A percentile compares a stretch with the other conserved stretches of the same genome.
Evolutionary conservation across 2,888 invertebrate species (phyloP).

Genomic region (Nemapogon koenigi): DNA sequence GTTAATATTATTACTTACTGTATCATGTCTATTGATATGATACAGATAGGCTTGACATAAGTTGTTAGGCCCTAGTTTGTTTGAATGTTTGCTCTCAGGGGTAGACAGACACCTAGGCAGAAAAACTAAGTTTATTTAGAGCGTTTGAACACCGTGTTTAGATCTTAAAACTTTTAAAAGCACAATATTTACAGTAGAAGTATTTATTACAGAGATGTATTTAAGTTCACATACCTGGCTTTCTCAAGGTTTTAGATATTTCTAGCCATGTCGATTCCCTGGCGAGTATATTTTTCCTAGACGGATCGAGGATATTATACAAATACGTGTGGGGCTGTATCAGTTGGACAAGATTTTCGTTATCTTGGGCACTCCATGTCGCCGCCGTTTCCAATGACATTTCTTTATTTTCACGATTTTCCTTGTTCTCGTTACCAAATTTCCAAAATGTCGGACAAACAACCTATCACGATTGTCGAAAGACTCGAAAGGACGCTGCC

Average conservation of each 20-base stretch:
- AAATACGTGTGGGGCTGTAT: slow-evolving; percentile 45
- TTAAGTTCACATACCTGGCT: too few relatives aligned
- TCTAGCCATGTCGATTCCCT: slow-evolving; percentile 48
- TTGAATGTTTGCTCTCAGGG: too few relatives aligned
- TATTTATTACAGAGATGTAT: too few relatives aligned
- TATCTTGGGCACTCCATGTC: slow-evolving; percentile 47
- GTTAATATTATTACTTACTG: too few relatives aligned
- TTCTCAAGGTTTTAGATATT: slow-evolving; percentile 41
- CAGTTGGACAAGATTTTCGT: slow-evolving; percentile 43
- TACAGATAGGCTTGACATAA: too few relatives aligned
- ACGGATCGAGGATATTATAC: slow-evolving; percentile 42
- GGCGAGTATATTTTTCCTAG: slow-evolving; percentile 47
- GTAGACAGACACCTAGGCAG: too few relatives aligned
- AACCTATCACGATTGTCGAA: slow-evolving; percentile 50
- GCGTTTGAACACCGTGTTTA: too few relatives aligned
- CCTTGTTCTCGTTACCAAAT: not conserved
- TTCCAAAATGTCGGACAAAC: slow-evolving; percentile 36
- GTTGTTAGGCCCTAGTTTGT: too few relatives aligned
- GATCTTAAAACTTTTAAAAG: too few relatives aligned
- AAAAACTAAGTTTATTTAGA: too few relatives aligned
- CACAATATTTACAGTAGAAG: too few relatives aligned
- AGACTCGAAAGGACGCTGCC: slow-evolving; percentile 22
- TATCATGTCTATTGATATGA: too few relatives aligned
- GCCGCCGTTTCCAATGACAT: slow-evolving; percentile 52
- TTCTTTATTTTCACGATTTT: slow-evolving; percentile 15